These are phyloP conservation scores for Caenorhabditis sp. DNA, from an alignment of 2,888 invertebrate species.

Conservation along the genomic window DNA sequence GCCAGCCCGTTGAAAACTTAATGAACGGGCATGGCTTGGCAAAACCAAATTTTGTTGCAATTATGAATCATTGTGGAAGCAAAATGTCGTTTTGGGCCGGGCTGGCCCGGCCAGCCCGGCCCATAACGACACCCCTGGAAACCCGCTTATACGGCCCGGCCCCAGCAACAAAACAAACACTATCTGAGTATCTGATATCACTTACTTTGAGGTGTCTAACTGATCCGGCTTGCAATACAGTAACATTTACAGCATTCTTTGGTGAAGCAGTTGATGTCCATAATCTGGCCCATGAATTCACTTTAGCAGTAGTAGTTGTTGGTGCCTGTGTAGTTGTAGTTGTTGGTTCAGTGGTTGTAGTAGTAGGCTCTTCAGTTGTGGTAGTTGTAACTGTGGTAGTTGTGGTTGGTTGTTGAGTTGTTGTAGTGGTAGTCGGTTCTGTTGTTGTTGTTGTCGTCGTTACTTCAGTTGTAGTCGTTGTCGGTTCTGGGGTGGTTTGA, in stretches of 20 bases:
- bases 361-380: conserved; percentile 34
- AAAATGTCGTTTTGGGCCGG: too few relatives aligned
- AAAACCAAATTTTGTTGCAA: too few relatives aligned
- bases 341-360: conserved; percentile 23
- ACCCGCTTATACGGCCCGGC: too few relatives aligned
- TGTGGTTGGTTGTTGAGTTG: conserved; percentile 21
- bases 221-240: conserved; percentile 65
- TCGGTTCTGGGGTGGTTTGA: conserved; percentile 28
- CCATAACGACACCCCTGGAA: too few relatives aligned
- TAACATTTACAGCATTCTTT: conserved; percentile 57
- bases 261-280: conserved; percentile 65
- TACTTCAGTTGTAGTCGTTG: conserved; percentile 26
- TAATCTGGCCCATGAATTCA: conserved; percentile 59
- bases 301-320: conserved; percentile 31
- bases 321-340: conserved; percentile 32
- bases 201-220: conserved; percentile 58
- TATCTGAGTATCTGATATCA: background rate
- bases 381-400: conserved; percentile 32
- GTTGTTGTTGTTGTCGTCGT: conserved; percentile 38
- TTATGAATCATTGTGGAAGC: too few relatives aligned
- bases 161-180: too few relatives aligned
- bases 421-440: conserved; percentile 32
- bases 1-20: too few relatives aligned
- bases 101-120: too few relatives aligned
- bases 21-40: too few relatives aligned